Evolutionary conservation across 1,140 invertebrate species (phyloP).

Genomic region (Drosophila rufa): DNA sequence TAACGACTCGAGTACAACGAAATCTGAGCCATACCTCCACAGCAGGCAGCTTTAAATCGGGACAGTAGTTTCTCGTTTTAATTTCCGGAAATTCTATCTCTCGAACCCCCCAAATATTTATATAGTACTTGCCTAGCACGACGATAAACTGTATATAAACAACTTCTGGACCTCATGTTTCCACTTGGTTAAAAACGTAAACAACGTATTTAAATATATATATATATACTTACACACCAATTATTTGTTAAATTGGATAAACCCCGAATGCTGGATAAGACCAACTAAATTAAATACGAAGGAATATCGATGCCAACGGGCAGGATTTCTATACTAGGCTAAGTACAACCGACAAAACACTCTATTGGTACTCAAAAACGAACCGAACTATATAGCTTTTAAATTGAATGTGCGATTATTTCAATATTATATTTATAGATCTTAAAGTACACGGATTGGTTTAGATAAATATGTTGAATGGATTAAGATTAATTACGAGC

Average conservation of each 20-base stretch:
- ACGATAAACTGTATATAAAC: constrained; percentile 61
- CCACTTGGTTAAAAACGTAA: constrained; percentile 44
- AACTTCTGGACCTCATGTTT: constrained; percentile 80
- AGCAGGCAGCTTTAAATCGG: constrained; percentile 52
- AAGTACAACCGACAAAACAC: constrained; percentile 29
- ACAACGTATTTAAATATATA: constrained; percentile 51
- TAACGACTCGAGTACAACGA: constrained; percentile 65
- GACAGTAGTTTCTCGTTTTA: constrained; percentile 12
- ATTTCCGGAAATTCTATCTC: constrained; percentile 9
- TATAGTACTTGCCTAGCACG: constrained; percentile 32
- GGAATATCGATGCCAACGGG: constrained; percentile 35
- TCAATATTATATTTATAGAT: neutral
- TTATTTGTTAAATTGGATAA: constrained; percentile 64
- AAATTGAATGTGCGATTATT: constrained; percentile 37
- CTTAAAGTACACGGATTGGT: neutral
- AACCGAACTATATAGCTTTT: constrained; percentile 41
- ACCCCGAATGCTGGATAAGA: constrained; percentile 74
- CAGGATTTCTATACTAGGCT: constrained; percentile 54
- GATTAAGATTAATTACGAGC: constrained; percentile 34
- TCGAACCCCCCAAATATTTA: constrained; percentile 12
- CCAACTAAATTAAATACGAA: constrained; percentile 75
- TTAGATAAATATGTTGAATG: constrained; percentile 48
- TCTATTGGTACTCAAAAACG: constrained; percentile 53
- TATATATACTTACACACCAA: constrained; percentile 35
- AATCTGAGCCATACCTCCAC: constrained; percentile 45